Conservation (phyloP, 2,888 invertebrate species). For the Rhamnusium bicolor region DNA sequence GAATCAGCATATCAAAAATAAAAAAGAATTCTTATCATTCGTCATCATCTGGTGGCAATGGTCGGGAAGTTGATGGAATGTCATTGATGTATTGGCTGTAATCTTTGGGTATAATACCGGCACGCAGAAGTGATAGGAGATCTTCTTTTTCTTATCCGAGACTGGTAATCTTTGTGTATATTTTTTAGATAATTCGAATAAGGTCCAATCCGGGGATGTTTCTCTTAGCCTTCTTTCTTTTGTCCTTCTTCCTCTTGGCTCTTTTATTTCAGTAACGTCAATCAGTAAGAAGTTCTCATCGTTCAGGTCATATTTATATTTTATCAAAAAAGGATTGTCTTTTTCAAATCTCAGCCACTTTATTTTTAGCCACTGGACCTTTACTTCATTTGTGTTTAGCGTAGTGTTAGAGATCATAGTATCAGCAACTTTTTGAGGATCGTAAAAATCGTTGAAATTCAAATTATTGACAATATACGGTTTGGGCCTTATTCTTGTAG, state of each 20-base stretch:
- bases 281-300: background rate
- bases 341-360: constrained; percentile 1
- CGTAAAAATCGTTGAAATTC: background rate
- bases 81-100: background rate
- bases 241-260: background rate
- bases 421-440: background rate
- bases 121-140: background rate
- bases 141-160: background rate
- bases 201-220: background rate
- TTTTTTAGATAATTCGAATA: background rate
- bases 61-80: background rate
- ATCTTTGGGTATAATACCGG: background rate
- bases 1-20: too few species aligned
- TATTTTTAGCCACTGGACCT: background rate
- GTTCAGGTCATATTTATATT: background rate
- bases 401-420: background rate
- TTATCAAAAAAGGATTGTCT: background rate
- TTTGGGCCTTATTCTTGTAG: background rate
- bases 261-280: background rate
- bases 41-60: background rate
- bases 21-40: too few species aligned
- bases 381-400: background rate
- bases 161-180: background rate
- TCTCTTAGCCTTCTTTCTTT: background rate
- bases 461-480: background rate